A percentile compares a stretch with the other conserved stretches of the same genome.
These are phyloP conservation scores for Labeo rohita DNA, from an alignment of 2,113 vertebrate species.

Conservation along the genomic window DNA sequence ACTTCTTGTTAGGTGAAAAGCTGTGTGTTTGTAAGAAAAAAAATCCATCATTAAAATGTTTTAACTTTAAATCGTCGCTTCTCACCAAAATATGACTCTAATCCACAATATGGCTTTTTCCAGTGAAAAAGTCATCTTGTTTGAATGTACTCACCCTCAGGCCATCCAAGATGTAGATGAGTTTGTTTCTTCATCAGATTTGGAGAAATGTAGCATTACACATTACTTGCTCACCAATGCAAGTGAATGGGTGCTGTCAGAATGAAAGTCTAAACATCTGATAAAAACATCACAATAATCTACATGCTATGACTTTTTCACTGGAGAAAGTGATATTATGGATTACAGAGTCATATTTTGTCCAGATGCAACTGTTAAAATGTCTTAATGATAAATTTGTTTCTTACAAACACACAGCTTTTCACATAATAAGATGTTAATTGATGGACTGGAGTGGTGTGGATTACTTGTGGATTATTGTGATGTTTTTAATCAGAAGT, in stretches of 20 bases:
- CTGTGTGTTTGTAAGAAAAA: too few relatives aligned
- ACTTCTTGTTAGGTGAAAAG: fast-evolving
- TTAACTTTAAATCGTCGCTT: too few relatives aligned
- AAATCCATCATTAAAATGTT: too few relatives aligned
- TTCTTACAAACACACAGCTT: not conserved
- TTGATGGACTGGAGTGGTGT: not conserved
- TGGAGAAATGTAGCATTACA: too few relatives aligned
- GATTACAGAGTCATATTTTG: not conserved
- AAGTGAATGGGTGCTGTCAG: too few relatives aligned
- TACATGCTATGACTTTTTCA: not conserved
- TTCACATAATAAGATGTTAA: not conserved
- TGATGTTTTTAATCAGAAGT: not conserved
- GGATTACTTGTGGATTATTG: not conserved
- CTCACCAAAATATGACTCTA: not conserved
- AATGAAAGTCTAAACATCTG: too few relatives aligned
- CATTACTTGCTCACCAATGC: too few relatives aligned
- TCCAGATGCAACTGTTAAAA: not conserved
- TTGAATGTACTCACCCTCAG: not conserved
- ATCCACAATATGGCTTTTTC: not conserved
- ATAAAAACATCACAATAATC: too few relatives aligned
- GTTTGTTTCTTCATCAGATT: too few relatives aligned
- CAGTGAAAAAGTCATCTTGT: not conserved
- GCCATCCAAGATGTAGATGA: too few relatives aligned
- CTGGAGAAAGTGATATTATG: not conserved
- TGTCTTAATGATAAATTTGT: not conserved